Evolutionary conservation across 1,140 invertebrate species (phyloP).

Genomic region (Choristoneura fumiferana): DNA sequence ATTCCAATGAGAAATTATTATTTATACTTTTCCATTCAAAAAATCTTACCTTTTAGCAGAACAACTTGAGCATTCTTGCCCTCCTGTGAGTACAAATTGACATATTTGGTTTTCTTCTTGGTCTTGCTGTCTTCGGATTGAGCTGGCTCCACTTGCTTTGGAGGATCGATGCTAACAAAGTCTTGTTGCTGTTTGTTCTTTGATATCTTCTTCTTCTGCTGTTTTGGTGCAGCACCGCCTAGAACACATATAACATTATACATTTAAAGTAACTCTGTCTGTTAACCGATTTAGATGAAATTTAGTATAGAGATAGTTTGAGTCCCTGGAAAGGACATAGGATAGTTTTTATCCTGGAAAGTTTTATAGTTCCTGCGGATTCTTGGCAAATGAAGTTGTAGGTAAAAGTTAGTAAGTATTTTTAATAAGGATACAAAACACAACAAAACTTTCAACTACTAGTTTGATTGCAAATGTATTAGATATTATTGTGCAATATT

Average conservation of each 20-base stretch:
- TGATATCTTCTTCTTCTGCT: conserved; percentile 64
- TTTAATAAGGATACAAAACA: too few relatives aligned
- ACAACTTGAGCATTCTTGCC: conserved; percentile 83
- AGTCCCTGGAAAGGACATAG: too few relatives aligned
- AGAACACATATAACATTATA: too few relatives aligned
- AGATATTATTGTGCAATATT: conserved; percentile 8
- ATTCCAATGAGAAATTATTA: too few relatives aligned
- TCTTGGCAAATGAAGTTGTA: too few relatives aligned
- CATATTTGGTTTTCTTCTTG: conserved; percentile 88
- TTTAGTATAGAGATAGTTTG: too few relatives aligned
- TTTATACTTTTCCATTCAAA: background rate
- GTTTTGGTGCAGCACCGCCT: conserved; percentile 45
- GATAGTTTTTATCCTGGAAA: too few relatives aligned
- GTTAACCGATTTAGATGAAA: too few relatives aligned
- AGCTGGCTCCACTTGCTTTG: conserved; percentile 22
- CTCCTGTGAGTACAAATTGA: conserved; percentile 87
- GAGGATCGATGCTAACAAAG: conserved; percentile 36
- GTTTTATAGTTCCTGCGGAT: too few relatives aligned
- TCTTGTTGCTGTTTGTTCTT: conserved; percentile 69
- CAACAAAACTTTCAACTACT: too few relatives aligned
- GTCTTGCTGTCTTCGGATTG: conserved; percentile 53
- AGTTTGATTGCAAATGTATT: background rate
- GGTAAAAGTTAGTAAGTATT: too few relatives aligned
- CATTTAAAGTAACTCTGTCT: too few relatives aligned
- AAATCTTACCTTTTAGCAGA: conserved; percentile 81